Evolutionary conservation across 1,140 invertebrate genomes (phyloP).

Genomic region (Adoxophyes honmai): DNA sequence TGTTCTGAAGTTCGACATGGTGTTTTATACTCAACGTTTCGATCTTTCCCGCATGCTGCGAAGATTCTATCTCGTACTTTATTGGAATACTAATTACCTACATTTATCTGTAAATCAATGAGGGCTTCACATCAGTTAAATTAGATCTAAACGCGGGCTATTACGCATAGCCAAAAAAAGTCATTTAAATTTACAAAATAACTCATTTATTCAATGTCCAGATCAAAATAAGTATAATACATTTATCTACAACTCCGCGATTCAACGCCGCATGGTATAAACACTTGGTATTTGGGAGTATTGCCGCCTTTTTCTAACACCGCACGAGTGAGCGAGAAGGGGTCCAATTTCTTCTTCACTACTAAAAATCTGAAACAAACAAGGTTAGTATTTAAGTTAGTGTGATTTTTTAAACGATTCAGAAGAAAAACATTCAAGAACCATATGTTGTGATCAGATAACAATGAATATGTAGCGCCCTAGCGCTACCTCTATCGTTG

Average conservation of each 20-base stretch:
- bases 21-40: conserved; percentile 45
- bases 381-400: conserved; percentile 14
- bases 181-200: too few species aligned
- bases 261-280: conserved; percentile 37
- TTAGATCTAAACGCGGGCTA: too few species aligned
- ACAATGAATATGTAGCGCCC: too few species aligned
- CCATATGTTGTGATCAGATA: too few species aligned
- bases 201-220: too few species aligned
- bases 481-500: too few species aligned
- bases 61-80: conserved; percentile 28
- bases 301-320: conserved; percentile 55
- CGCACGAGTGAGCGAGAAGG: conserved; percentile 50
- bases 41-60: conserved; percentile 42
- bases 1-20: neutral
- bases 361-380: conserved; percentile 62
- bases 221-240: too few species aligned
- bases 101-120: neutral
- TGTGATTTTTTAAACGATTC: neutral
- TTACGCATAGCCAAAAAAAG: too few species aligned
- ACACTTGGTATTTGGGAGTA: conserved; percentile 64
- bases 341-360: conserved; percentile 61
- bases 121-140: too few species aligned
- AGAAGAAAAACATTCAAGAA: too few species aligned
- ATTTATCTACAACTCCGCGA: conserved; percentile 20
- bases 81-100: conserved; percentile 38